Evolutionary conservation across 2,797 vertebrate genomes (phyloP).

Genomic region (Sebastes cheni): DNA sequence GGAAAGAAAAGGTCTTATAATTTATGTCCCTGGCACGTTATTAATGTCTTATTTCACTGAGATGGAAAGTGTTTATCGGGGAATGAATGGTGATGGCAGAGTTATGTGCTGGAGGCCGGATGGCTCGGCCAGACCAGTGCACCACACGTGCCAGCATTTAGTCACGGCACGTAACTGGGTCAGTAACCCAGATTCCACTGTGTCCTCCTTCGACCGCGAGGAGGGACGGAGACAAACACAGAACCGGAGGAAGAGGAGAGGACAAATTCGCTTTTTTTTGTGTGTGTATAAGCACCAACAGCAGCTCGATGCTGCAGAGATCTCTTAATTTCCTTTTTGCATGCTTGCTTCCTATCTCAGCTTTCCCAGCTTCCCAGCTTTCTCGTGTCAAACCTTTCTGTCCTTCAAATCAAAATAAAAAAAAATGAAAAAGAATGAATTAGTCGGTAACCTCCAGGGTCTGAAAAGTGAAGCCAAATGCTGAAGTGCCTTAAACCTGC

Average conservation of each 20-base stretch:
- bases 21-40: neutral
- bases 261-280: neutral
- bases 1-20: neutral
- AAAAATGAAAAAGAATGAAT: no score
- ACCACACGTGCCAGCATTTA: neutral
- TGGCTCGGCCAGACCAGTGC: neutral
- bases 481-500: no score
- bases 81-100: constrained; percentile 21
- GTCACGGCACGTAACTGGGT: constrained; percentile 58
- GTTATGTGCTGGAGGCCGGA: neutral
- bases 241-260: neutral
- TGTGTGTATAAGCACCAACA: neutral
- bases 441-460: no score
- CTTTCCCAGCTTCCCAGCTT: neutral
- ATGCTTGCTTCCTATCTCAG: neutral
- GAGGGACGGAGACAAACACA: neutral
- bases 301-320: neutral
- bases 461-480: no score
- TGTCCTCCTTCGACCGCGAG: neutral
- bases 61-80: constrained; percentile 7
- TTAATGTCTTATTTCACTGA: neutral
- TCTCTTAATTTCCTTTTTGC: neutral
- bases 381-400: neutral
- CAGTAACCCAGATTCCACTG: constrained; percentile 32
- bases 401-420: neutral